A percentile compares a stretch with the other conserved stretches of the same genome.
These are phyloP conservation scores for Nerophis ophidion DNA, from an alignment of 2,113 vertebrate species.

Conservation along the genomic window DNA sequence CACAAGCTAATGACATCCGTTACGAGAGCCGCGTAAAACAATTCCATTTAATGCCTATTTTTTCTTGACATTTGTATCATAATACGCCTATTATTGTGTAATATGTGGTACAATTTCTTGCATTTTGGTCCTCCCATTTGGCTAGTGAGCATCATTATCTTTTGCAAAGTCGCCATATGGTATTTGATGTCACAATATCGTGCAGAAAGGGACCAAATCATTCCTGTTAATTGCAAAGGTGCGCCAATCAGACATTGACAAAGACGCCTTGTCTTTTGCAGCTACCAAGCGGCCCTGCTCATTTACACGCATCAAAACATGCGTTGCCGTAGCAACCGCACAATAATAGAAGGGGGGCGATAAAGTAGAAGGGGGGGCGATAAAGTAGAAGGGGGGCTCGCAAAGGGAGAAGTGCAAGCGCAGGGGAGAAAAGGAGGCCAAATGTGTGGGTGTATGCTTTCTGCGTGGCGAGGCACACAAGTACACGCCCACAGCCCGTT, in stretches of 20 bases:
- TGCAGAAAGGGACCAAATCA: background rate
- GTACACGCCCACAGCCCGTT: conserved; percentile 53
- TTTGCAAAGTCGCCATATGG: background rate
- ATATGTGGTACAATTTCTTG: too few relatives aligned
- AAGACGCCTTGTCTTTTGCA: conserved; percentile 19
- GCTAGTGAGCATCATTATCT: background rate
- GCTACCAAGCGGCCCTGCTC: conserved; percentile 39
- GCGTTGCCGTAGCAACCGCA: conserved; percentile 65
- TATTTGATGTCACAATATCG: background rate
- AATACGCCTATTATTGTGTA: background rate
- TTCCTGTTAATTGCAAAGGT: conserved; percentile 21
- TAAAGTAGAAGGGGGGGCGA: conserved; percentile 44
- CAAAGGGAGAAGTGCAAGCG: conserved; percentile 16
- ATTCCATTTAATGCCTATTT: too few relatives aligned
- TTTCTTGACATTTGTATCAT: too few relatives aligned
- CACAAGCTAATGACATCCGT: too few relatives aligned
- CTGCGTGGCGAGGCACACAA: conserved; percentile 32
- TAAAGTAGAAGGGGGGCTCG: conserved; percentile 33
- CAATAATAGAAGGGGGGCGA: conserved; percentile 63
- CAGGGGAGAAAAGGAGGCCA: conserved; percentile 12
- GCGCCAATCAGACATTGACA: conserved; percentile 26
- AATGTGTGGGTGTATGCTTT: conserved; percentile 7
- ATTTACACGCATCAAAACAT: conserved; percentile 37
- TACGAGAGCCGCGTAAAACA: too few relatives aligned
- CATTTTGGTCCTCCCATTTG: too few relatives aligned